These are phyloP conservation scores for Procambarus virginalis DNA, from an alignment of 1,140 invertebrate genomes.

Conservation along the genomic window DNA sequence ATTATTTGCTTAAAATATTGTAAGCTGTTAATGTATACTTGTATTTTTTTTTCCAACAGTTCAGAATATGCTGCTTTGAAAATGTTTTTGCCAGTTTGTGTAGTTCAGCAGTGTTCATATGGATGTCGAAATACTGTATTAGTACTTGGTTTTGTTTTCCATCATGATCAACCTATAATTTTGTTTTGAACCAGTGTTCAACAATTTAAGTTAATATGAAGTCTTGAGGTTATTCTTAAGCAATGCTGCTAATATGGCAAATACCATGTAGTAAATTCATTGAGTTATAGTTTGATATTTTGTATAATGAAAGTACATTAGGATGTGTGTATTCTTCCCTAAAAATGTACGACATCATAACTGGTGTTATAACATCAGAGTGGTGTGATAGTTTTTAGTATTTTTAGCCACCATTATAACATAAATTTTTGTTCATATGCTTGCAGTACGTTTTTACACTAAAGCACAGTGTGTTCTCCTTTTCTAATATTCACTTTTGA, in stretches of 20 bases:
- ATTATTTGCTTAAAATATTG: neutral
- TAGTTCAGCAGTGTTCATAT: neutral
- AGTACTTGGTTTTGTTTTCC: too few species aligned
- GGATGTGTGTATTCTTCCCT: neutral
- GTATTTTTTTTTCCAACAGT: neutral
- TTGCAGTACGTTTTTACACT: neutral
- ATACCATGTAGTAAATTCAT: neutral
- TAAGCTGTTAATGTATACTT: neutral
- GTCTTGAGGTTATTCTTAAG: neutral
- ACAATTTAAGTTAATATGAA: neutral
- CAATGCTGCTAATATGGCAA: neutral
- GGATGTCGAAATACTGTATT: neutral
- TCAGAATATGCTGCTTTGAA: neutral
- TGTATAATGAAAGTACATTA: neutral
- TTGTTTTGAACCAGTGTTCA: neutral
- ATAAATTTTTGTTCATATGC: neutral
- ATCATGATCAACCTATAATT: too few species aligned
- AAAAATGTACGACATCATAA: neutral
- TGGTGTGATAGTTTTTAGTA: neutral
- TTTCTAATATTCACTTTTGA: neutral
- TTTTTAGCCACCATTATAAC: neutral
- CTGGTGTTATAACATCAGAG: neutral
- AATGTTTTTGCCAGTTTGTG: neutral
- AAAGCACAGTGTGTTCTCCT: neutral
- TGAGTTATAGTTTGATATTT: neutral